Evolutionary conservation across 2,888 invertebrate species (phyloP).

Genomic region (Sphaerophoria rueppellii): DNA sequence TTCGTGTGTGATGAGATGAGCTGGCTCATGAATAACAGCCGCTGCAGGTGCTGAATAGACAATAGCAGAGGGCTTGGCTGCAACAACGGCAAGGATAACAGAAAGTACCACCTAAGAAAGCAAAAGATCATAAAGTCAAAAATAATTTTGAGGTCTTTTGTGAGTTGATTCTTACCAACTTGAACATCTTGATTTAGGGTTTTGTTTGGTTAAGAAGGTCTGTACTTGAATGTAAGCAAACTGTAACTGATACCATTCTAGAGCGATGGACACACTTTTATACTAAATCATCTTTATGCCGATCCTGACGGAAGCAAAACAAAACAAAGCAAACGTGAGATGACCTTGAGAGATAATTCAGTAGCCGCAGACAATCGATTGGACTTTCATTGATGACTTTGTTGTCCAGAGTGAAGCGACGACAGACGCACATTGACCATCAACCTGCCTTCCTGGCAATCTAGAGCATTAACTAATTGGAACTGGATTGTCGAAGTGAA

Average conservation of each 20-base stretch:
- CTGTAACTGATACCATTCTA: constrained; percentile 61
- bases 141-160: neutral
- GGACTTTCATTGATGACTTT: constrained; percentile 18
- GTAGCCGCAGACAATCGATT: constrained; percentile 21
- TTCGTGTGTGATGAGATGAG: constrained; percentile 70
- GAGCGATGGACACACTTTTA: constrained; percentile 37
- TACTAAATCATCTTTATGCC: constrained; percentile 37
- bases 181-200: constrained; percentile 52
- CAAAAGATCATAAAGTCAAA: neutral
- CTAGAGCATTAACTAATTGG: constrained; percentile 17
- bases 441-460: constrained; percentile 16
- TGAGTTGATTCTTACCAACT: constrained; percentile 49
- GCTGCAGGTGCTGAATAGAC: constrained; percentile 46
- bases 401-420: neutral
- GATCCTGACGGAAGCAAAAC: neutral
- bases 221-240: constrained; percentile 62
- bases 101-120: constrained; percentile 67
- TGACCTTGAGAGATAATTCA: constrained; percentile 37
- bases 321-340: neutral
- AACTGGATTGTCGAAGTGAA: constrained; percentile 54
- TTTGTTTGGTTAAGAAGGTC: constrained; percentile 61
- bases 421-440: neutral
- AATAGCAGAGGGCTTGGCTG: constrained; percentile 6
- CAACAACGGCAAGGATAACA: constrained; percentile 65
- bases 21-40: constrained; percentile 61